Evolutionary conservation across 2,797 vertebrate species (phyloP).

Genomic region (Clarias platycephalus): DNA sequence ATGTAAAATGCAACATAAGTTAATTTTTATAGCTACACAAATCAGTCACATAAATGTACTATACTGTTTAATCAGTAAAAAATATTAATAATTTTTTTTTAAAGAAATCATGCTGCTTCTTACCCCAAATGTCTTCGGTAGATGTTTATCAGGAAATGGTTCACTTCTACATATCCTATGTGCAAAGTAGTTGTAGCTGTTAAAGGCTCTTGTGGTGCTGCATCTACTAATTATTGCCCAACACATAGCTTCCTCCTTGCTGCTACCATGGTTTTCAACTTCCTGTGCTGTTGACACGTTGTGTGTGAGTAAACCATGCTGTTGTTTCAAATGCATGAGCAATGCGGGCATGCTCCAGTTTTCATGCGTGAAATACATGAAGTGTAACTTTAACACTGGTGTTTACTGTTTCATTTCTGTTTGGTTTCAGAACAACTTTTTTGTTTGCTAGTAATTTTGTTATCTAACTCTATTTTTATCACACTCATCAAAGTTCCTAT

Average conservation of each 20-base stretch:
- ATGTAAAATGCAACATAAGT: neutral
- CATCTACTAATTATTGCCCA: constrained; percentile 30
- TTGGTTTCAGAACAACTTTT: neutral
- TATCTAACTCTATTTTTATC: neutral
- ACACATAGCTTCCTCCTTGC: constrained; percentile 57
- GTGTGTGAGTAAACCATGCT: constrained; percentile 32
- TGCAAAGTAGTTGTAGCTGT: neutral
- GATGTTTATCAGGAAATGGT: constrained; percentile 15
- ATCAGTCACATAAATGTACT: neutral
- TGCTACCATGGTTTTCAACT: constrained; percentile 50
- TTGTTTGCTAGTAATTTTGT: constrained; percentile 6
- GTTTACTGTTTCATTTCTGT: constrained; percentile 10
- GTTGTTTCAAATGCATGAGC: neutral
- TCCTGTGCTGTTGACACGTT: constrained; percentile 56
- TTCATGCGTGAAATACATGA: constrained; percentile 9
- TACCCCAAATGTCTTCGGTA: constrained; percentile 17
- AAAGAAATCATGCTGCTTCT: neutral
- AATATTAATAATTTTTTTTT: neutral
- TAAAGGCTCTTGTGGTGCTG: constrained; percentile 4
- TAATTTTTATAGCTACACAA: neutral
- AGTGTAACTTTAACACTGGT: neutral
- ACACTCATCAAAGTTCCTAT: neutral
- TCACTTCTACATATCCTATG: constrained; percentile 1
- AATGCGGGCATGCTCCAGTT: neutral
- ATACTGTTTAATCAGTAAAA: neutral